Evolutionary conservation across 30 jellyfish, hydroid and myxozoan species (phyloP).

Genomic region (Sanderia malayensis): DNA sequence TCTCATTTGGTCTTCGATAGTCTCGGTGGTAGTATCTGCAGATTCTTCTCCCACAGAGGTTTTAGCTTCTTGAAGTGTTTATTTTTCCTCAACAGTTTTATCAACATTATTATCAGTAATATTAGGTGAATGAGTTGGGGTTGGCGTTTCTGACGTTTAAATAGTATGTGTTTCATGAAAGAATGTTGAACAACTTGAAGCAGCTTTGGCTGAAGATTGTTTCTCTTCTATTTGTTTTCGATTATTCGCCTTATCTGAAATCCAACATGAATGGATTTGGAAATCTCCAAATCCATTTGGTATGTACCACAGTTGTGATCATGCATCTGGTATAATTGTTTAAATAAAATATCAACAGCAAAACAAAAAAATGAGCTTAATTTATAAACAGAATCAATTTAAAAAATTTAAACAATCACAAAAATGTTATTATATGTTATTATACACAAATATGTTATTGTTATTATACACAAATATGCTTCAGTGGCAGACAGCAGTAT

Average conservation of each 20-base stretch:
- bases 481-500: no score
- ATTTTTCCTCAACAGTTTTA: constrained; percentile 8
- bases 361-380: no score
- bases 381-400: no score
- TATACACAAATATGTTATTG: no score
- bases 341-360: no score
- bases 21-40: no score
- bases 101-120: constrained; percentile 12
- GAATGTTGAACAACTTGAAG: constrained; percentile 16
- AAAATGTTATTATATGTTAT: no score
- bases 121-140: constrained; percentile 3
- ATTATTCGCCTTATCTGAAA: constrained; percentile 5
- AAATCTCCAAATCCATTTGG: no score
- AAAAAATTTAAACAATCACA: no score
- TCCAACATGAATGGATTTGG: constrained; percentile 7
- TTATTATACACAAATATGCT: no score
- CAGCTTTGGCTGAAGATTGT: constrained; percentile 12
- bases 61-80: constrained; percentile 2
- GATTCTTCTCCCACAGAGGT: constrained; percentile 7
- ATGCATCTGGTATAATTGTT: no score
- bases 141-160: constrained; percentile 3
- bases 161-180: constrained; percentile 11
- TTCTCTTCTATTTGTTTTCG: constrained; percentile 2
- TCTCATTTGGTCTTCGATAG: constrained; percentile 5
- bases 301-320: no score